A percentile compares a stretch with the other conserved stretches of the same genome.
Evolutionary conservation across 1,140 invertebrate species (phyloP).

Genomic region (Tenebrio molitor): DNA sequence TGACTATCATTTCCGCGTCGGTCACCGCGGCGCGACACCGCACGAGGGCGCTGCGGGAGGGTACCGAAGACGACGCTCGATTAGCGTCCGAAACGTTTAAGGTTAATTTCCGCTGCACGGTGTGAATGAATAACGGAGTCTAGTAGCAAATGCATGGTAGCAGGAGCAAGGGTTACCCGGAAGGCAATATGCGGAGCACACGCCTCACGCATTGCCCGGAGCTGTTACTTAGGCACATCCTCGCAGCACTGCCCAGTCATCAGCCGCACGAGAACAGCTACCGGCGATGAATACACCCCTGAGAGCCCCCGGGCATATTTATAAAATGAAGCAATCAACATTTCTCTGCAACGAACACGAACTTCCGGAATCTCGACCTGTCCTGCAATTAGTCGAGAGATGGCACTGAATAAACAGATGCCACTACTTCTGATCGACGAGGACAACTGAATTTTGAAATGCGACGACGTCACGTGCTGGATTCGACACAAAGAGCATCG

Average conservation of each 20-base stretch:
- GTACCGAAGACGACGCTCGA: no score
- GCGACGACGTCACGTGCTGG: no score
- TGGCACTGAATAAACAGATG: background rate
- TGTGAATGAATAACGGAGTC: constrained; percentile 21
- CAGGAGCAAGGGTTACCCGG: constrained; percentile 50
- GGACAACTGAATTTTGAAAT: no score
- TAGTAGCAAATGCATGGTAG: constrained; percentile 37
- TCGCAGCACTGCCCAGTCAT: constrained; percentile 45
- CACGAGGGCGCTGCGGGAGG: no score
- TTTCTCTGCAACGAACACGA: constrained; percentile 25
- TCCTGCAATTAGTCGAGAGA: background rate
- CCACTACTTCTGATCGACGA: background rate
- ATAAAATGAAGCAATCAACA: constrained; percentile 41
- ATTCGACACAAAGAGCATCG: no score
- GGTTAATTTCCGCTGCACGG: no score
- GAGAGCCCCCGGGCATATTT: constrained; percentile 26
- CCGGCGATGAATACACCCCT: constrained; percentile 40
- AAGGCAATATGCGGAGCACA: constrained; percentile 50
- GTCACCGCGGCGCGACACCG: no score
- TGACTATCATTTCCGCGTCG: no score
- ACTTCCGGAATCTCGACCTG: constrained; percentile 36
- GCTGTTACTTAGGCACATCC: constrained; percentile 41
- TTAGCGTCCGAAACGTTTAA: no score
- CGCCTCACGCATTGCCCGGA: constrained; percentile 46
- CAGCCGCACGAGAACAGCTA: constrained; percentile 46